Evolutionary conservation across 2,888 invertebrate genomes (phyloP).

Genomic region (Chaetogeoica ovagalla): DNA sequence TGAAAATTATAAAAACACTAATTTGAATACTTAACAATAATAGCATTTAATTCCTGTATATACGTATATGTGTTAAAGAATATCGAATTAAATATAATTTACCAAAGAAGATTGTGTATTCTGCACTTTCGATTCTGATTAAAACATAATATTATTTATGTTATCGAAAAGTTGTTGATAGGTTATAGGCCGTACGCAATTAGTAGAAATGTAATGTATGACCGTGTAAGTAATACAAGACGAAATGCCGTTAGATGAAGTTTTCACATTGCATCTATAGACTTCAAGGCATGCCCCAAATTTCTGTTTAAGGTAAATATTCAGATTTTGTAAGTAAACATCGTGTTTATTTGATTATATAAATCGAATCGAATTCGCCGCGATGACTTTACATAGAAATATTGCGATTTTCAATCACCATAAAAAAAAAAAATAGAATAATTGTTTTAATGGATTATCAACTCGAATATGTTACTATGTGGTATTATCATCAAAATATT

Average conservation of each 20-base stretch:
- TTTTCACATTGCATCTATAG: not conserved
- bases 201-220: not conserved
- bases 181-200: not conserved
- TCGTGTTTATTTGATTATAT: too few relatives aligned
- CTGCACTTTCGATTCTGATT: not conserved
- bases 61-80: not conserved
- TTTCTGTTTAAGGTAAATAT: not conserved
- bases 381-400: too few relatives aligned
- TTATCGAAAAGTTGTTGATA: not conserved
- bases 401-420: too few relatives aligned
- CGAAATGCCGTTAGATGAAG: not conserved
- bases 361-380: too few relatives aligned
- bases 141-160: conserved; percentile 8
- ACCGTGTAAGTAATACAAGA: not conserved
- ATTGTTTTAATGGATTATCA: too few relatives aligned
- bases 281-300: not conserved
- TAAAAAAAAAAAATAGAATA: too few relatives aligned
- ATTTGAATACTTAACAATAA: not conserved
- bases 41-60: not conserved
- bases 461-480: too few relatives aligned
- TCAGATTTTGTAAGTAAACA: too few relatives aligned
- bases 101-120: not conserved
- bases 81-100: not conserved
- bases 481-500: too few relatives aligned
- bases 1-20: conserved; percentile 2